A percentile compares a stretch with the other conserved stretches of the same genome.
phyloP scores from a whole-genome alignment of 2,113 vertebrate species.

The Anarhynchus alexandrinus region DNA sequence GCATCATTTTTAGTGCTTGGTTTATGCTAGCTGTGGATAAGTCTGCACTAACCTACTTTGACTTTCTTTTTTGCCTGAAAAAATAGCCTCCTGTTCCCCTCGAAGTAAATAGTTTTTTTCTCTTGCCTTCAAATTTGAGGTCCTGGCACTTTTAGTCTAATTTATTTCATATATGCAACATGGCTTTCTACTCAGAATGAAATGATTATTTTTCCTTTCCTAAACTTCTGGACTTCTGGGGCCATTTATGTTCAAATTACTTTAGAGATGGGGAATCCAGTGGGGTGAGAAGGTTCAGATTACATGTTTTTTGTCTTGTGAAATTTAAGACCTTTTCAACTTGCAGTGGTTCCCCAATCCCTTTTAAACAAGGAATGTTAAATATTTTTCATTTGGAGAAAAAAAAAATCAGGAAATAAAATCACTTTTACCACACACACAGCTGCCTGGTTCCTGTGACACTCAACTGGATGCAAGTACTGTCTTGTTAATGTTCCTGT shows the following conservation, averaged over 20 bases:
- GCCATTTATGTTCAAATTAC: not conserved
- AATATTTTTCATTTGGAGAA: not conserved
- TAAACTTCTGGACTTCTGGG: not conserved
- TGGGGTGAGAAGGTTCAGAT: not conserved
- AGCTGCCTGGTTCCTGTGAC: not conserved
- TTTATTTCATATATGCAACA: not conserved
- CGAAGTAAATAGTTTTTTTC: not conserved
- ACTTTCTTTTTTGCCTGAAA: not conserved
- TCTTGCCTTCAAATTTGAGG: not conserved
- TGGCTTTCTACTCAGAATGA: not conserved
- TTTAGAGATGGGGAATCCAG: not conserved
- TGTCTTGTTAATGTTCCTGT: not conserved
- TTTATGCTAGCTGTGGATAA: not conserved
- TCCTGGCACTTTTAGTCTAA: not conserved
- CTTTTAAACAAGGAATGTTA: not conserved
- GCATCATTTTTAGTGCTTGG: not conserved
- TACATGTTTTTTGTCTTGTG: slow-evolving; percentile 2
- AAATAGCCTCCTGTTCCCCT: not conserved
- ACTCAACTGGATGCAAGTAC: not conserved
- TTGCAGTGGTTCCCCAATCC: not conserved
- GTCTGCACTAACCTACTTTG: not conserved
- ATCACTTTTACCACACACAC: not conserved
- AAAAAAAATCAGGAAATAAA: not conserved
- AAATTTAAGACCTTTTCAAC: slow-evolving; percentile 33
- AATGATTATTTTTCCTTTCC: not conserved